Evolutionary conservation across 92 coral and sea anemone genomes (phyloP).

Genomic region (Heliopora coerulea): DNA sequence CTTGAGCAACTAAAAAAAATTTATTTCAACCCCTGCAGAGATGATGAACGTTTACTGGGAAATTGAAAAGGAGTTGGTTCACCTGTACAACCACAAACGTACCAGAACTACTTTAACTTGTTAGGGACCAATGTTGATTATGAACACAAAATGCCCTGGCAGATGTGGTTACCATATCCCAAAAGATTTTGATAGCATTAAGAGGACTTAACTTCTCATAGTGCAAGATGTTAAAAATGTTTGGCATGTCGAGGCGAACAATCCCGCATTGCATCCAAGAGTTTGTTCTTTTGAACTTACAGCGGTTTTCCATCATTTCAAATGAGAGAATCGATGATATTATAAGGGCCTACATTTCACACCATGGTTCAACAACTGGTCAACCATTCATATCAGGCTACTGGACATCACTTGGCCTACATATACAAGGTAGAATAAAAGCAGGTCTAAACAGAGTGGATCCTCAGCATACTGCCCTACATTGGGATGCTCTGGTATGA

Average conservation of each 20-base stretch:
- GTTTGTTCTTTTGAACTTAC: constrained; percentile 45
- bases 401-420: constrained; percentile 46
- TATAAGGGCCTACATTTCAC: constrained; percentile 60
- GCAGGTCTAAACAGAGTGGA: constrained; percentile 30
- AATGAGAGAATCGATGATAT: constrained; percentile 56
- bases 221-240: constrained; percentile 59
- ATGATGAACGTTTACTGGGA: background rate
- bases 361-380: constrained; percentile 65
- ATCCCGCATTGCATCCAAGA: constrained; percentile 55
- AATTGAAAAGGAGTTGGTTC: background rate
- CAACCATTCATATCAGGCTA: constrained; percentile 59
- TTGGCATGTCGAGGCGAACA: constrained; percentile 68
- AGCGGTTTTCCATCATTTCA: constrained; percentile 56
- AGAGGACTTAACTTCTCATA: constrained; percentile 66
- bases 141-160: constrained; percentile 25
- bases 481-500: constrained; percentile 38
- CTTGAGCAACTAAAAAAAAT: too few relatives aligned
- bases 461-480: constrained; percentile 38
- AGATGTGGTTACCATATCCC: constrained; percentile 56
- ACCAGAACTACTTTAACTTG: background rate
- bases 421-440: constrained; percentile 27
- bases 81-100: background rate
- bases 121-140: background rate
- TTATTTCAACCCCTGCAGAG: too few relatives aligned
- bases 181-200: constrained; percentile 55